These are phyloP conservation scores for Lasioglossum zephyrum DNA, from an alignment of 2,888 invertebrate species.

Conservation along the genomic window DNA sequence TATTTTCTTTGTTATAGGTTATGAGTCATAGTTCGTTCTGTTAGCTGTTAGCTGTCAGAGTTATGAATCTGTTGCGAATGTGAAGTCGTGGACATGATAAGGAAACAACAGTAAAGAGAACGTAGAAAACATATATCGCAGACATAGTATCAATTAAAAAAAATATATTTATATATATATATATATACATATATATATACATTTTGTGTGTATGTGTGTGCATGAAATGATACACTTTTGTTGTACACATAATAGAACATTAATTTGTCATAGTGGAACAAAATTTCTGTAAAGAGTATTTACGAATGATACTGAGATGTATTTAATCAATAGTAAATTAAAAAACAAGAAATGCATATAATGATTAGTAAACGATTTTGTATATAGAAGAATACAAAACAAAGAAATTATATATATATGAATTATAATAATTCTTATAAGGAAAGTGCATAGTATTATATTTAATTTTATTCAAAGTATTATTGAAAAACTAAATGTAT, in stretches of 20 bases:
- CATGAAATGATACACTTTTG: not conserved
- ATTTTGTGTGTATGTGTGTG: not conserved
- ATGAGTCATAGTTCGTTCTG: constrained; percentile 59
- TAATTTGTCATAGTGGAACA: not conserved
- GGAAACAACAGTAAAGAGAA: constrained; percentile 4
- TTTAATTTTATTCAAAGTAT: constrained; percentile 40
- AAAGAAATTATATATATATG: not conserved
- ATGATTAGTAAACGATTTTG: not conserved
- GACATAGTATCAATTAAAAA: not conserved
- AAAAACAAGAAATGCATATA: not conserved
- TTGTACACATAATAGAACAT: not conserved
- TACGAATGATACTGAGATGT: not conserved
- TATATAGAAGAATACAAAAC: not conserved
- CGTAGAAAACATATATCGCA: not conserved
- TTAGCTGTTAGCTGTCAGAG: constrained; percentile 21
- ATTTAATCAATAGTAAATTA: not conserved
- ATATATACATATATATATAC: not conserved
- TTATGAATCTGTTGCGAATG: not conserved
- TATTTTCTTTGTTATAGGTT: constrained; percentile 63
- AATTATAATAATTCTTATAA: not conserved
- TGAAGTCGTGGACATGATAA: constrained; percentile 9
- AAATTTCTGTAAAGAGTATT: not conserved
- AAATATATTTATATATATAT: not conserved
- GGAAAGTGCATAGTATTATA: constrained; percentile 31
- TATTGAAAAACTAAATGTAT: constrained; percentile 14